phyloP scores from a whole-genome alignment of 2,113 vertebrate genomes.

The Eudyptes chrysolophus region DNA sequence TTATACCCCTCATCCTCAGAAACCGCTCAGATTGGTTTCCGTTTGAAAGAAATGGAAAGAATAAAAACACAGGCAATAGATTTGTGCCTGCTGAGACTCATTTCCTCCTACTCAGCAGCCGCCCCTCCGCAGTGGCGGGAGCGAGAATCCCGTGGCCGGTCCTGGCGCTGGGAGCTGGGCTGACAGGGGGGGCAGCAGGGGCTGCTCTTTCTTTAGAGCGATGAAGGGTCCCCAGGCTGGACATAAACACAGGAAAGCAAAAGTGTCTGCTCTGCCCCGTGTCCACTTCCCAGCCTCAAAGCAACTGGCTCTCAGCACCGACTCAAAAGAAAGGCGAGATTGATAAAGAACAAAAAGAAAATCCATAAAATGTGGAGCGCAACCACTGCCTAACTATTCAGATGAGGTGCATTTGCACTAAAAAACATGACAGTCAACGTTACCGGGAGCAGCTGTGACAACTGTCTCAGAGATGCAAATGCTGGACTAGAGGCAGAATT shows the following conservation, averaged over 20 bases:
- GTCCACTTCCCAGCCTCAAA: neutral
- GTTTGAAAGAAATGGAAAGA: constrained; percentile 34
- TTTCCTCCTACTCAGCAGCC: constrained; percentile 21
- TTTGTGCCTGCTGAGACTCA: constrained; percentile 50
- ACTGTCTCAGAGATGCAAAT: constrained; percentile 35
- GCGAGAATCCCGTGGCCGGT: neutral
- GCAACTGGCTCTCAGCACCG: neutral
- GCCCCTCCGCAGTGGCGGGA: neutral
- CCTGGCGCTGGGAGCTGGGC: neutral
- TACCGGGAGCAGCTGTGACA: constrained; percentile 6
- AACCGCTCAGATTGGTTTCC: constrained; percentile 3
- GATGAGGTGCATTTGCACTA: neutral
- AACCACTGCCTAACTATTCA: neutral
- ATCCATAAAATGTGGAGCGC: neutral
- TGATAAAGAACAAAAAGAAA: neutral
- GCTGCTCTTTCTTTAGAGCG: neutral
- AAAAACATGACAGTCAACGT: constrained; percentile 1
- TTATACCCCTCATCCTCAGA: constrained; percentile 8
- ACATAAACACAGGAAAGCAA: neutral
- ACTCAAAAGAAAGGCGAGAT: neutral
- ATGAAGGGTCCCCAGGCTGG: neutral
- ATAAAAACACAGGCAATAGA: neutral
- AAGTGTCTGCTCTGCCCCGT: neutral
- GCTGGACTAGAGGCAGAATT: constrained; percentile 18
- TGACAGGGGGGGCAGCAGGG: neutral